These are phyloP conservation scores for Fragum whitleyi DNA, from an alignment of 2,888 invertebrate genomes.

Conservation along the genomic window DNA sequence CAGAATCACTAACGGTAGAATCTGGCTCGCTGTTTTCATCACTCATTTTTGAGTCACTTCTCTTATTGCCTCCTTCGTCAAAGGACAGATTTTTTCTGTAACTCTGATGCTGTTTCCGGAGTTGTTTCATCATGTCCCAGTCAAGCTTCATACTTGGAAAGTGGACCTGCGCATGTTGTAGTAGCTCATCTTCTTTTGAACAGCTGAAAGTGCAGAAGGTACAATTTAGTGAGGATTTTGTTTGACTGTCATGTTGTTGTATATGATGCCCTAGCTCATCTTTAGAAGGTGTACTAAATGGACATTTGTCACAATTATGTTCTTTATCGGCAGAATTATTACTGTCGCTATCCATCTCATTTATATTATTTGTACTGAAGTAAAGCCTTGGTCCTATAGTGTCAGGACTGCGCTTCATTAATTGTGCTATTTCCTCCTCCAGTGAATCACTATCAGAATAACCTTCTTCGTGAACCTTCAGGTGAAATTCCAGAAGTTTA, in stretches of 20 bases:
- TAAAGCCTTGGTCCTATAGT: conserved; percentile 68
- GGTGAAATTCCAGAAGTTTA: conserved; percentile 63
- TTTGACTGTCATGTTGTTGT: conserved; percentile 69
- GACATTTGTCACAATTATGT: conserved; percentile 79
- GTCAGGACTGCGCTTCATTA: conserved; percentile 63
- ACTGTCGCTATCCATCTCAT: conserved; percentile 63
- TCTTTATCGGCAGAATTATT: conserved; percentile 61
- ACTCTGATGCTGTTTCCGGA: conserved; percentile 61
- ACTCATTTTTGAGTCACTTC: conserved; percentile 30
- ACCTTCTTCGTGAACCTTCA: conserved; percentile 60
- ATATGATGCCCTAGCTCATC: conserved; percentile 74
- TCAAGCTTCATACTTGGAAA: conserved; percentile 76
- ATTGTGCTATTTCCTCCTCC: conserved; percentile 54
- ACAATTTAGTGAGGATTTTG: conserved; percentile 65
- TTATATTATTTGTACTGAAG: conserved; percentile 54
- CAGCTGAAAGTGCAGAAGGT: conserved; percentile 80
- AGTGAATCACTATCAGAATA: conserved; percentile 56
- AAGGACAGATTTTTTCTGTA: conserved; percentile 50
- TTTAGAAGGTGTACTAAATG: conserved; percentile 74
- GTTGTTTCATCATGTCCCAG: conserved; percentile 60
- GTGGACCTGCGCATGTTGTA: conserved; percentile 76
- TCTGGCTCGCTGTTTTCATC: conserved; percentile 62
- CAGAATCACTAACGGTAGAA: conserved; percentile 61
- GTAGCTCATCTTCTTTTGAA: conserved; percentile 65
- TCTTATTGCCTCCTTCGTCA: conserved; percentile 44